Evolutionary conservation across 2,888 invertebrate species (phyloP).

Genomic region (Sarcophaga subvicina): DNA sequence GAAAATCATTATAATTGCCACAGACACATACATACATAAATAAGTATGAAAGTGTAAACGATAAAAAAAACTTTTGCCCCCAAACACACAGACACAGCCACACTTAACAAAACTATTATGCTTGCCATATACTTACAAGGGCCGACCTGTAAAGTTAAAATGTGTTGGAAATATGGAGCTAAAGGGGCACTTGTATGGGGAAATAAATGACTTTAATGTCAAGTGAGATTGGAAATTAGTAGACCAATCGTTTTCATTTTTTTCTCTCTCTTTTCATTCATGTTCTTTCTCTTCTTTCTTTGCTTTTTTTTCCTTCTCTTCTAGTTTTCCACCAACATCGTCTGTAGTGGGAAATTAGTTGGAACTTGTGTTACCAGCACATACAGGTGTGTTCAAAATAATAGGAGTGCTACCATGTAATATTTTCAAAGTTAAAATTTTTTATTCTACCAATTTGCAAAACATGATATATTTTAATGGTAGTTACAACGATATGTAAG

Average conservation of each 20-base stretch:
- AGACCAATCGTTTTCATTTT: conserved; percentile 70
- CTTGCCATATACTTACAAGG: conserved; percentile 7
- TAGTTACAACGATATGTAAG: no score
- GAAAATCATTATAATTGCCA: conserved; percentile 77
- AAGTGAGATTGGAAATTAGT: conserved; percentile 80
- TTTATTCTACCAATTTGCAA: no score
- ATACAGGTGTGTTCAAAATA: no score
- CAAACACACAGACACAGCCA: conserved; percentile 10
- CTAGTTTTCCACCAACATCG: background rate
- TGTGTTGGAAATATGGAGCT: background rate
- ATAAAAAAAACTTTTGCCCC: conserved; percentile 56
- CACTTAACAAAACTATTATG: background rate
- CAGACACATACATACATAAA: conserved; percentile 81
- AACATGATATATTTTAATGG: no score
- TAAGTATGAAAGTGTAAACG: conserved; percentile 73
- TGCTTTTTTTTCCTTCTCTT: background rate
- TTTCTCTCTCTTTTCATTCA: background rate
- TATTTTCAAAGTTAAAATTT: no score
- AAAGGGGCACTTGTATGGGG: conserved; percentile 66
- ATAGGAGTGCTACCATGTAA: no score
- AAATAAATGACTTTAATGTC: conserved; percentile 77
- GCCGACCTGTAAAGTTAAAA: conserved; percentile 5
- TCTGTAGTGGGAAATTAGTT: background rate
- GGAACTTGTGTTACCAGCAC: background rate
- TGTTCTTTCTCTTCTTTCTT: background rate